A percentile compares a stretch with the other conserved stretches of the same genome.
These are phyloP conservation scores for Crypturellus undulatus DNA, from an alignment of 2,113 vertebrate species.

Conservation along the genomic window DNA sequence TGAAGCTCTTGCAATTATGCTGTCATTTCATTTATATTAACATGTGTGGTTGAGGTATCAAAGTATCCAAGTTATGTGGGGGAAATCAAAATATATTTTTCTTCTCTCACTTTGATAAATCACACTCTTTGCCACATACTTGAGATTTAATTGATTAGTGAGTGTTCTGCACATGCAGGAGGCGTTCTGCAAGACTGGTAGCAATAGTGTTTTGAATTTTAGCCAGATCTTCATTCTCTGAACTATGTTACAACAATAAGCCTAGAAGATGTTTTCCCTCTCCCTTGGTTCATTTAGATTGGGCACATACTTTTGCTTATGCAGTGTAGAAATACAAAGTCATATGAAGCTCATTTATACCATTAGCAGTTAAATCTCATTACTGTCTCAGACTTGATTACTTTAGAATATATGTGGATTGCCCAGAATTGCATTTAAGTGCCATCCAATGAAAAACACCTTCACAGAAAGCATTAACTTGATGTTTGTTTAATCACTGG, in stretches of 20 bases:
- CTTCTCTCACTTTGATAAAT: background rate
- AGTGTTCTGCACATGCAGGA: background rate
- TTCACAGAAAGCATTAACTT: background rate
- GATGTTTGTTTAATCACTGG: background rate
- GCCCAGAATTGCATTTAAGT: background rate
- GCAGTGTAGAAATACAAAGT: background rate
- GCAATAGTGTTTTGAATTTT: background rate
- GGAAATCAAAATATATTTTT: background rate
- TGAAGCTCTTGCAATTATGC: conserved; percentile 16
- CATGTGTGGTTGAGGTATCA: background rate
- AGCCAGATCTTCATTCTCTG: background rate
- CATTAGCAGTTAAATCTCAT: background rate
- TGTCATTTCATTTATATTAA: conserved; percentile 24
- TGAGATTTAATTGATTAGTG: background rate
- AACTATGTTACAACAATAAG: background rate
- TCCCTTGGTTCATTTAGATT: background rate
- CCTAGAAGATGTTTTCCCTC: background rate
- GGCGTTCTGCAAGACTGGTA: background rate
- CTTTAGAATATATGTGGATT: background rate
- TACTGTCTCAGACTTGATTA: background rate
- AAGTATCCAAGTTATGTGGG: background rate
- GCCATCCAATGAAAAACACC: background rate
- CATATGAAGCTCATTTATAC: background rate
- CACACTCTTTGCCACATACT: background rate
- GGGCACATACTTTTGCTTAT: background rate